These are phyloP conservation scores for Lichenostomus cassidix DNA, from an alignment of 2,113 vertebrate species.

Conservation along the genomic window DNA sequence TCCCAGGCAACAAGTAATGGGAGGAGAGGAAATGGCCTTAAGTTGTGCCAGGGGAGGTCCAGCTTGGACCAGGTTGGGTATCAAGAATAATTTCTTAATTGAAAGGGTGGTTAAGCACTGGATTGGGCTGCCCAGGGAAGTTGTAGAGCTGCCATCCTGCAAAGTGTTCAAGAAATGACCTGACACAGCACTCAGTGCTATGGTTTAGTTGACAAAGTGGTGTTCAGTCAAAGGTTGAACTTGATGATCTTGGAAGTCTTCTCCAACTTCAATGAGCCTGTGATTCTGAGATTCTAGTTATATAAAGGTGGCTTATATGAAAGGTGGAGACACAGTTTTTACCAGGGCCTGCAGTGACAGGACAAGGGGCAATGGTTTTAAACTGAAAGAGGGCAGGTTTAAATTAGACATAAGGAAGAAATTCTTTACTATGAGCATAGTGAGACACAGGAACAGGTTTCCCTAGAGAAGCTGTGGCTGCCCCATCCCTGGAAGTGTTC, in stretches of 20 bases:
- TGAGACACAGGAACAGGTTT: not conserved
- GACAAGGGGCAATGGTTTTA: not conserved
- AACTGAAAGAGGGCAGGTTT: not conserved
- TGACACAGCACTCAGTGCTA: not conserved
- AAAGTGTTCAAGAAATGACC: not conserved
- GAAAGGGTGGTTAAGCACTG: not conserved
- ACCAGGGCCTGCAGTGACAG: not conserved
- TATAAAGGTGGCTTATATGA: not conserved
- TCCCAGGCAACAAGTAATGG: not conserved
- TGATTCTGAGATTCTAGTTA: not conserved
- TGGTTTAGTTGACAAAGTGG: not conserved
- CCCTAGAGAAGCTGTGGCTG: not conserved
- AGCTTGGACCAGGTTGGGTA: not conserved
- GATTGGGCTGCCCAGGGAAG: not conserved
- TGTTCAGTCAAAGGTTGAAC: not conserved
- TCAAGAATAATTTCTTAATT: not conserved
- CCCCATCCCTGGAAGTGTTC: not conserved
- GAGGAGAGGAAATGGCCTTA: not conserved
- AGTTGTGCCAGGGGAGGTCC: not conserved
- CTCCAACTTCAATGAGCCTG: not conserved
- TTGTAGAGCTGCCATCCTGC: fast-evolving
- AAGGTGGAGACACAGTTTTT: not conserved
- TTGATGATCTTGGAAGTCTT: not conserved
- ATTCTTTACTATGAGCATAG: not conserved
- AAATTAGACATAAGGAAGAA: not conserved